Base-by-base conservation (phyloP, 2,113 vertebrate species). In the Indicator maculatus region DNA sequence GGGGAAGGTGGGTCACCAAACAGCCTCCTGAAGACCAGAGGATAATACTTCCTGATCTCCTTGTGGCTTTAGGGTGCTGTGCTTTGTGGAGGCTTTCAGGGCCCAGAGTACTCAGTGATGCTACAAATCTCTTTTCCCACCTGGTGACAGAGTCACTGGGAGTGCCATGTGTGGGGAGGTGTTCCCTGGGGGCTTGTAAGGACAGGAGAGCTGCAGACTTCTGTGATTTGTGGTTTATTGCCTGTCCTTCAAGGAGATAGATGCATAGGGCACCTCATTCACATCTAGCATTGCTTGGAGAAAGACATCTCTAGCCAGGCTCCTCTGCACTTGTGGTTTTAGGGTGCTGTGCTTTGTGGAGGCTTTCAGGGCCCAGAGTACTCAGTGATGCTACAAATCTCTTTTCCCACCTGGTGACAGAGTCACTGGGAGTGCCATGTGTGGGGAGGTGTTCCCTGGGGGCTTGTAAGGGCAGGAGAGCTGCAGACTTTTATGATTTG, bases 11-110 rank as follows among this genome's bases (percentile, higher is more conserved):
- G 82, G 56, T 83, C 67, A 45, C 69, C 19, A 15, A 65, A 31
- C 19, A 80, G 44, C 33, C 20, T 1, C 19, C 56, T 58, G 69
- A 47, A 74, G 53, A 36, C 3, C 2, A 58, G 53, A 27, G 55
- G 66, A 69, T 92, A 92, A 96, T 78, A 31, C 90, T 78, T 81
- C 58, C 65, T 78, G 80, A 95, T 94, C 80, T 56, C 31, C 89
- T 83, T 65, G 56, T 16, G 44, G 65, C 53, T 86, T 86, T 84
- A 66, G 33, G 59, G 33, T 17, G 70, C 28, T 5, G 2, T 5
- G 2, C 4, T 44, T 16, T 38, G 65, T 36, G 76, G 53, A 86
- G 70, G 38, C 72, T 73, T 83, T 21, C 65, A 63, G 70, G 58
- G 63, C 44, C 88, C 83, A 58, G 45, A 50, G 30, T 67, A 10